A percentile compares a stretch with the other conserved stretches of the same genome.
These are phyloP conservation scores for Etheostoma nigrum DNA, from an alignment of 2,797 vertebrate genomes.

Conservation along the genomic window DNA sequence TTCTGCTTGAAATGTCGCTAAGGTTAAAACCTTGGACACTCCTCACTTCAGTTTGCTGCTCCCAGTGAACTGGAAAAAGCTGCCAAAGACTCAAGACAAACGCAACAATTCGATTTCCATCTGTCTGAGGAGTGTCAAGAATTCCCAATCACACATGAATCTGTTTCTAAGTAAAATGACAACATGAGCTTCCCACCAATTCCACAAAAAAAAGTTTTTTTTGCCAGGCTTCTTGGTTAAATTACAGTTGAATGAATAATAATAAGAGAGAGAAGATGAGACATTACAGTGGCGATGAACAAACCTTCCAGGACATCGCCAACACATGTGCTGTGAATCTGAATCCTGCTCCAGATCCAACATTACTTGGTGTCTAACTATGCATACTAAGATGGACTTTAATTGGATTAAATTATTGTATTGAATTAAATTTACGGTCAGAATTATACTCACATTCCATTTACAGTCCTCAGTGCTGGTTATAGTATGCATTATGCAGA, in stretches of 20 bases:
- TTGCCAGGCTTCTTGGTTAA: constrained; percentile 45
- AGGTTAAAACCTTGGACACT: constrained; percentile 29
- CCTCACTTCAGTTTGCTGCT: constrained; percentile 31
- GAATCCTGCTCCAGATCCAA: constrained; percentile 47
- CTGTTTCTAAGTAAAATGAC: constrained; percentile 40
- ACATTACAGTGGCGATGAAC: constrained; percentile 47
- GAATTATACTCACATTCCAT: constrained; percentile 60
- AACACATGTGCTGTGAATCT: constrained; percentile 64
- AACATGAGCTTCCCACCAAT: constrained; percentile 29
- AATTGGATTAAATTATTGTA: constrained; percentile 66
- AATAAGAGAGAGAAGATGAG: constrained; percentile 37
- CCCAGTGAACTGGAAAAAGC: constrained; percentile 24
- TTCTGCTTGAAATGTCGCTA: constrained; percentile 33
- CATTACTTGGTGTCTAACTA: constrained; percentile 72
- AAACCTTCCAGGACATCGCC: constrained; percentile 59
- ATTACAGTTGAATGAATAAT: constrained; percentile 53
- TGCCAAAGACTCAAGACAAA: constrained; percentile 39
- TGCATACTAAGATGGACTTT: constrained; percentile 58
- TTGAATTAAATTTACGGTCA: constrained; percentile 56
- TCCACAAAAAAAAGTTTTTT: constrained; percentile 9
- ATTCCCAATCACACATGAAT: constrained; percentile 39
- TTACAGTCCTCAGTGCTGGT: constrained; percentile 42
- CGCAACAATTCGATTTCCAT: constrained; percentile 43
- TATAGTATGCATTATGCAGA: constrained; percentile 24
- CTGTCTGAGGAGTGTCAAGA: constrained; percentile 20